Conservation (phyloP, 2,113 vertebrate genomes). For the Gasterosteus nipponicus region DNA sequence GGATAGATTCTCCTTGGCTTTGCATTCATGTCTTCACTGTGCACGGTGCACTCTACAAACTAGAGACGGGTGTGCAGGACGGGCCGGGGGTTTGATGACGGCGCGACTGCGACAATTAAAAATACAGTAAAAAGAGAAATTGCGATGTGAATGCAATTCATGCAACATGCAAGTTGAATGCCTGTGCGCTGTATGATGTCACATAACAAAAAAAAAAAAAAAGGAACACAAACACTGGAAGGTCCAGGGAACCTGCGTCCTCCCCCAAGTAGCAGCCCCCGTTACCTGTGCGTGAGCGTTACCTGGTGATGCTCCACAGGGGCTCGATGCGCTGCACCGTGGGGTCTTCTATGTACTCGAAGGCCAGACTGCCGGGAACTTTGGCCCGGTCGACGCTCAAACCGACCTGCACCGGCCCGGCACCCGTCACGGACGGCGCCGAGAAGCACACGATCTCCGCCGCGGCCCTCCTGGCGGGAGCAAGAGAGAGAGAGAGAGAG, state of each 20-base stretch:
- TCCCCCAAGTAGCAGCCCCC: not conserved
- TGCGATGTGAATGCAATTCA: not conserved
- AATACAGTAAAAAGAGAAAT: not conserved
- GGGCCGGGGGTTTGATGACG: not conserved
- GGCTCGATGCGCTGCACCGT: constrained; percentile 92
- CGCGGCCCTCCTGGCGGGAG: constrained; percentile 82
- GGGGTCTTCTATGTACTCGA: constrained; percentile 94
- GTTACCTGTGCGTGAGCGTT: constrained; percentile 14
- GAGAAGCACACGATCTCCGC: constrained; percentile 91
- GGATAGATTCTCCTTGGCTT: not conserved
- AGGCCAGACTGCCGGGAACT: constrained; percentile 85
- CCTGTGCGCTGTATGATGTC: too few relatives aligned
- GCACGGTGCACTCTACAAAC: not conserved
- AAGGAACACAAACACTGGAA: too few relatives aligned
- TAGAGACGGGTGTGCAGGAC: not conserved
- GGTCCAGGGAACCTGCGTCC: not conserved
- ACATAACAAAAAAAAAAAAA: too few relatives aligned
- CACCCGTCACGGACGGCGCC: constrained; percentile 84
- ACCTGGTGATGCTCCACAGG: constrained; percentile 96
- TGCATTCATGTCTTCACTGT: not conserved
- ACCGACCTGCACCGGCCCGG: constrained; percentile 84
- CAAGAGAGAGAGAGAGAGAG: constrained; percentile 28
- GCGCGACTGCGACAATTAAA: not conserved
- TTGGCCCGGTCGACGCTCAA: constrained; percentile 88
- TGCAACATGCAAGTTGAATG: too few relatives aligned